Evolutionary conservation across 2,888 invertebrate genomes (phyloP).

Genomic region (Asteroscopus sphinx): DNA sequence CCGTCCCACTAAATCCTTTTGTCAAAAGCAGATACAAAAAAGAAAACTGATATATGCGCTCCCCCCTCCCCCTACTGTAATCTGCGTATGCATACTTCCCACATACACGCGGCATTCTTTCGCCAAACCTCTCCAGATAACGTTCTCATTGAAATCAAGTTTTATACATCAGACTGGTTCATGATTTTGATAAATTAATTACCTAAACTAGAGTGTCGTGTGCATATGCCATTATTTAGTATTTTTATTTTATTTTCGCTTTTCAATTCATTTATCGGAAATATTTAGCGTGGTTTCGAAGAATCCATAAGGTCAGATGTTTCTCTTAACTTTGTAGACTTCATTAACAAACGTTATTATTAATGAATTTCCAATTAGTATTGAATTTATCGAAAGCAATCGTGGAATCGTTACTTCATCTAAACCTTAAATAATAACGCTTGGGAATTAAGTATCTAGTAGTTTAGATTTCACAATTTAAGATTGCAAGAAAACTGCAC

Average conservation of each 20-base stretch:
- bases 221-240: constrained; percentile 29
- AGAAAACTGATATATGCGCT: no score
- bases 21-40: no score
- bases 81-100: no score
- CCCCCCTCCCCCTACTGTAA: no score
- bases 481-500: constrained; percentile 34
- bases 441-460: constrained; percentile 39
- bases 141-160: not conserved
- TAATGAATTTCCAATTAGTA: not conserved
- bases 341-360: constrained; percentile 46
- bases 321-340: constrained; percentile 39
- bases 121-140: not conserved
- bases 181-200: constrained; percentile 44
- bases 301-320: constrained; percentile 55
- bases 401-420: not conserved
- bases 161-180: constrained; percentile 18
- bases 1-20: no score
- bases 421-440: constrained; percentile 25
- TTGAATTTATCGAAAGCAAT: no score
- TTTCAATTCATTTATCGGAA: constrained; percentile 35
- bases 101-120: no score
- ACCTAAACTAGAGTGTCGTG: constrained; percentile 41
- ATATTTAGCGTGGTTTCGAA: constrained; percentile 38
- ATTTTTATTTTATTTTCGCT: constrained; percentile 26
- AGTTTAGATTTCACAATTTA: constrained; percentile 12